Evolutionary conservation across 2,888 invertebrate species (phyloP), one percentile per base, ranked within the genome.

Genomic region (Andricus curvator): DNA sequence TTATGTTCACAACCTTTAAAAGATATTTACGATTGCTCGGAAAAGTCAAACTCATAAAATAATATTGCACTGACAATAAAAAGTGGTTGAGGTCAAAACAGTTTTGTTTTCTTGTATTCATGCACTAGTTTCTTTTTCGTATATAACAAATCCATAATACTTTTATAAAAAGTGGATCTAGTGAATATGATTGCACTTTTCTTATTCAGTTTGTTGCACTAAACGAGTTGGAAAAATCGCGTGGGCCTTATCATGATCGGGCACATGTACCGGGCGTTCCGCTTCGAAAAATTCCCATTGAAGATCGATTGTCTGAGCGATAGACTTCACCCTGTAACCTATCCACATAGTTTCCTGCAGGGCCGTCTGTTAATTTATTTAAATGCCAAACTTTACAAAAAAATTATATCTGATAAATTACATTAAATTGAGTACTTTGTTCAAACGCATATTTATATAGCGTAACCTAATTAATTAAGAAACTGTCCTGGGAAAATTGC

Each of bases 141-240:
- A 1, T 20, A 15, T 22, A 41, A 67, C 13, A 13, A 67, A 67
- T 41, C 41, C 1, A n/a, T 56, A 2, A 56, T n/a, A 56, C 22
- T 29, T 62, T 25, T 15, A 62, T 25, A 11, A 62, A 33, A 56
- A 51, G n/a, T 56, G n/a, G 56, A 3, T n/a, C n/a, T n/a, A 20
- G 4, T 56, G 33, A 74, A 56, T 56, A 74, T 56, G n/a, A n/a
- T 56, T 56, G 56, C n/a, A 74, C 33, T 74, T 56, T 56, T 51
- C 25, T 33, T 74, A 74, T 74, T 74, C 20, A 56, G 33, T 56
- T 70, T 33, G 33, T 29, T 56, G 51, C n/a, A 56, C 9, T 74
- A 56, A 56, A 56, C 74, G 56, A 48, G 25, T 56, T 74, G 33
- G 74, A 74, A 74, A 74, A 74, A 74, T 33, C 74, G 56, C 51